Percentiles rank a stretch among this genome's conserved stretches.
These are phyloP conservation scores for Stichopus horrens DNA, from an alignment of 53 echinoderm and acorn worm genomes.

Conservation along the genomic window DNA sequence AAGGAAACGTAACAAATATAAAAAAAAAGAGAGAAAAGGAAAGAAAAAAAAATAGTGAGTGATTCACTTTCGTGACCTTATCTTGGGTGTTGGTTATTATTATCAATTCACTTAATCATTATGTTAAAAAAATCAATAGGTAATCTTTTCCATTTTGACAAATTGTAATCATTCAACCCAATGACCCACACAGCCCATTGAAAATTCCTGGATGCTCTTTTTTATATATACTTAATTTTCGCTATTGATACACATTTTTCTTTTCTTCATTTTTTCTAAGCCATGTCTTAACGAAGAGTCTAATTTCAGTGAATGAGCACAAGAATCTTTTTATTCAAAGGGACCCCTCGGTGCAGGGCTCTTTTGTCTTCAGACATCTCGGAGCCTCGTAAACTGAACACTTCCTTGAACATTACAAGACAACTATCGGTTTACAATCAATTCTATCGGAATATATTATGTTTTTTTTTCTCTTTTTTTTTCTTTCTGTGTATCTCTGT, in stretches of 20 bases:
- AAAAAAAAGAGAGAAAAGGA: background rate
- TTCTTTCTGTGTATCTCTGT: too few species aligned
- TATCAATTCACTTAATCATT: background rate
- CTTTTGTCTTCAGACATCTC: background rate
- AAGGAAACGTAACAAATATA: background rate
- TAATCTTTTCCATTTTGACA: background rate
- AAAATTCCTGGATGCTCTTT: background rate
- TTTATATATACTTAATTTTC: too few species aligned
- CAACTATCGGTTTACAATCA: slow-evolving; percentile 1
- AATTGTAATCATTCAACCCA: background rate
- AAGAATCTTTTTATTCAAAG: too few species aligned
- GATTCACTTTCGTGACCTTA: background rate
- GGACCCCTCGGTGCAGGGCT: background rate
- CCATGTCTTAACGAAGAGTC: too few species aligned
- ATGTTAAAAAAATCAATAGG: background rate
- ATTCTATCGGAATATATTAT: background rate
- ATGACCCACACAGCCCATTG: background rate
- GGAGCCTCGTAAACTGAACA: background rate
- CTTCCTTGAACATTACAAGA: background rate
- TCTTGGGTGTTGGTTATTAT: background rate
- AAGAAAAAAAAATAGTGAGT: background rate
- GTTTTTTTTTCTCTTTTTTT: too few species aligned
- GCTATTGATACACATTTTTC: too few species aligned
- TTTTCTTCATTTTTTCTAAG: too few species aligned
- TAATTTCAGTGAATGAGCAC: too few species aligned